A percentile compares a stretch with the other conserved stretches of the same genome.
phyloP scores from a whole-genome alignment of 2,888 invertebrate genomes.

The Theodoxus fluviatilis region DNA sequence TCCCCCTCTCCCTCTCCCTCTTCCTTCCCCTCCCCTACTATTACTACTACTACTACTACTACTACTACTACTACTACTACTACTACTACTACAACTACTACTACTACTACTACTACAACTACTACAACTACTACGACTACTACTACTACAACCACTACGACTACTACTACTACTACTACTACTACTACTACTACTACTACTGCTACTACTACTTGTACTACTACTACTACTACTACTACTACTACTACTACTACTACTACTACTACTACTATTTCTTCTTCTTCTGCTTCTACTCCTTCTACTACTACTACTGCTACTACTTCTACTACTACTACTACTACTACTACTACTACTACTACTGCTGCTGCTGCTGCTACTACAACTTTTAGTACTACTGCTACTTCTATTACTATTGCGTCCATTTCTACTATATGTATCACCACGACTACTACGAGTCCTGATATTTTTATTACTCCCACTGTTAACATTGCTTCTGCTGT shows the following conservation, averaged over 20 bases:
- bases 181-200: neutral
- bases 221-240: neutral
- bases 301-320: neutral
- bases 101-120: neutral
- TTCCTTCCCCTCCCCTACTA: too few relatives aligned
- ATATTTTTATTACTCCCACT: neutral
- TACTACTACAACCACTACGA: neutral
- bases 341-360: slow-evolving; percentile 2
- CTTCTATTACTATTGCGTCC: neutral
- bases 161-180: neutral
- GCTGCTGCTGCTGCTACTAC: neutral
- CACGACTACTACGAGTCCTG: neutral
- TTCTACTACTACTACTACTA: neutral
- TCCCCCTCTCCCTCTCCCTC: too few relatives aligned
- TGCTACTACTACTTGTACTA: neutral
- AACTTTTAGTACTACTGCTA: neutral
- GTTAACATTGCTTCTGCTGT: neutral
- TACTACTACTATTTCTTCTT: neutral
- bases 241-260: neutral
- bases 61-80: neutral
- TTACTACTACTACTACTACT: neutral
- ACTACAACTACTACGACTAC: neutral
- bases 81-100: neutral
- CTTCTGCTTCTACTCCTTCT: neutral
- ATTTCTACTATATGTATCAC: neutral